Evolutionary conservation across 2,797 vertebrate genomes (phyloP).

Genomic region (Pteronotus mesoamericanus): DNA sequence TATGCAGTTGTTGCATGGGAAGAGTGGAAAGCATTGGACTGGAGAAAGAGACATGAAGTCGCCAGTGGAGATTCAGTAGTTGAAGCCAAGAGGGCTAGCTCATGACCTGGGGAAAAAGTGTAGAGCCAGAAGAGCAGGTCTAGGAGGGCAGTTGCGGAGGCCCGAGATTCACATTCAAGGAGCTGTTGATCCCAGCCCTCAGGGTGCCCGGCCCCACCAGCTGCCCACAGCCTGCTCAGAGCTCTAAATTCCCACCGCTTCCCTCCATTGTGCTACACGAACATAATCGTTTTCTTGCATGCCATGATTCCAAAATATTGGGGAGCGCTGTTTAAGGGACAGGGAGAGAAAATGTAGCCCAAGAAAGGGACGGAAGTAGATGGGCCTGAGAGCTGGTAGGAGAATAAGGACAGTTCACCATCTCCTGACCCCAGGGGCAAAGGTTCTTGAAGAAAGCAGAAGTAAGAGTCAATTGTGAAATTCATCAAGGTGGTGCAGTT

Average conservation of each 20-base stretch:
- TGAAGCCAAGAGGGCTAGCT: neutral
- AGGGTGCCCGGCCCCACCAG: neutral
- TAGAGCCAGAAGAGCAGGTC: neutral
- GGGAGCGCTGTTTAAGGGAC: neutral
- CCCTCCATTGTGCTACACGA: neutral
- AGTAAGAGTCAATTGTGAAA: neutral
- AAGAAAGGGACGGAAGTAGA: neutral
- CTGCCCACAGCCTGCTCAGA: neutral
- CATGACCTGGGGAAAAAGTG: neutral
- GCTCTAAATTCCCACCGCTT: neutral
- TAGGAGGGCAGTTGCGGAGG: neutral
- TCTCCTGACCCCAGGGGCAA: neutral
- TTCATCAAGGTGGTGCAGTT: neutral
- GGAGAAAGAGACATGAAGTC: neutral
- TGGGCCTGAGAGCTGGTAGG: neutral
- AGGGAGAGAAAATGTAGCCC: neutral
- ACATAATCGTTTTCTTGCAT: neutral
- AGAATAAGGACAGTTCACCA: neutral
- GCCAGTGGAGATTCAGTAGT: neutral
- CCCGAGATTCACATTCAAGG: neutral
- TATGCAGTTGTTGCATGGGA: neutral
- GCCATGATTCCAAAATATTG: neutral
- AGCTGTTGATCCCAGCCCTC: neutral
- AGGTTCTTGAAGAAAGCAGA: neutral
- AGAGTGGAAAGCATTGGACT: neutral